phyloP scores from a whole-genome alignment of 2,797 vertebrate species.

The Heliangelus exortis region DNA sequence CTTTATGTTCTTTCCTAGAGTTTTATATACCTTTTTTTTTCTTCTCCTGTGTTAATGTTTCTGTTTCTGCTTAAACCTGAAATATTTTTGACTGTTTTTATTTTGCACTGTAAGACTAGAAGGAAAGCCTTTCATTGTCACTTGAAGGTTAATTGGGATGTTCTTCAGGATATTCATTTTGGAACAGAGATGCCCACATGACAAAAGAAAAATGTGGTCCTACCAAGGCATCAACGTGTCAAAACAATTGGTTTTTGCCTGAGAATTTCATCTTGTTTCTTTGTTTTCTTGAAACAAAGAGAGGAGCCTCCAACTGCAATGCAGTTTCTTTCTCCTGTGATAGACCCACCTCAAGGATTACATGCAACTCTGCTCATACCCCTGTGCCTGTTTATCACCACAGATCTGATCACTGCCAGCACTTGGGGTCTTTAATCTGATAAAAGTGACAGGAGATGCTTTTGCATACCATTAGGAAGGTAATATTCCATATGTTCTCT shows the following conservation, averaged over 20 bases:
- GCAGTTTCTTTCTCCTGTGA: constrained; percentile 46
- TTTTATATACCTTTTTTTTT: background rate
- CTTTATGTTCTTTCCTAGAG: background rate
- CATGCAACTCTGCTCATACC: background rate
- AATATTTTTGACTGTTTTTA: background rate
- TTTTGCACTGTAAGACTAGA: background rate
- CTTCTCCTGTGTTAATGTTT: background rate
- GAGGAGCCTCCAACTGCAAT: constrained; percentile 53
- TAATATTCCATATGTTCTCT: constrained; percentile 65
- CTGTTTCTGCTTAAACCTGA: background rate
- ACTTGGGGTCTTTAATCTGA: constrained; percentile 49
- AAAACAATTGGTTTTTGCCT: constrained; percentile 18
- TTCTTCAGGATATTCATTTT: constrained; percentile 5
- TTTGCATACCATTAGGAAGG: constrained; percentile 60
- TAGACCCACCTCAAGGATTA: constrained; percentile 36
- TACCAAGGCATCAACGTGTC: background rate
- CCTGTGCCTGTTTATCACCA: background rate
- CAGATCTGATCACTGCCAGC: constrained; percentile 25
- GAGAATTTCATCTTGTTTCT: background rate
- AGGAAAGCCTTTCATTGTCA: background rate
- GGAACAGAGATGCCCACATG: background rate
- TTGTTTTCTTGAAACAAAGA: constrained; percentile 47
- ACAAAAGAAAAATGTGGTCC: background rate
- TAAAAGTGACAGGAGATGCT: constrained; percentile 63
- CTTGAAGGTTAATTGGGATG: constrained; percentile 42